Evolutionary conservation across 1,140 invertebrate species (phyloP).

Genomic region (Drosophila orena): DNA sequence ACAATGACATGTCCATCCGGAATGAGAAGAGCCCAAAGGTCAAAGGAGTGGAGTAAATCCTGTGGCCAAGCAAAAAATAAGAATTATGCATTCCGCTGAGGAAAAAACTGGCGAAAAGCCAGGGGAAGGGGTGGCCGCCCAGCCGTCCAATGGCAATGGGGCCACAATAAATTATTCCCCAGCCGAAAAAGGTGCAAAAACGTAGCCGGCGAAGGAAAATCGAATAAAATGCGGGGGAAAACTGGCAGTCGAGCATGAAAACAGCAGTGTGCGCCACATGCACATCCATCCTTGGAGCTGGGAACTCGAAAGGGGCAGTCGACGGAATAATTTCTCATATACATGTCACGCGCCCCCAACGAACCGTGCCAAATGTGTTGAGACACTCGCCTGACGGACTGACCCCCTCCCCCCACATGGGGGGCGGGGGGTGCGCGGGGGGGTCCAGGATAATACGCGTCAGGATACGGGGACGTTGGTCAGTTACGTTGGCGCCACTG

Average conservation of each 20-base stretch:
- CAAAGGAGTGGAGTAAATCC: slow-evolving; percentile 29
- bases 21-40: slow-evolving; percentile 63
- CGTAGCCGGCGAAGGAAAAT: slow-evolving; percentile 47
- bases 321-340: slow-evolving; percentile 84
- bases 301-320: slow-evolving; percentile 68
- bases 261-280: slow-evolving; percentile 68
- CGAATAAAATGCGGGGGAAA: slow-evolving; percentile 51
- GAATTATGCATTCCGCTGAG: slow-evolving; percentile 69
- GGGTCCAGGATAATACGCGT: slow-evolving; percentile 22
- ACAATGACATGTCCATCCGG: slow-evolving; percentile 47
- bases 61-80: slow-evolving; percentile 59
- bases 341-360: slow-evolving; percentile 80
- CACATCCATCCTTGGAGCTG: slow-evolving; percentile 52
- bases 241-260: slow-evolving; percentile 70
- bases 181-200: slow-evolving; percentile 62
- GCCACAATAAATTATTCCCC: slow-evolving; percentile 77
- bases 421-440: background rate
- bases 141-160: slow-evolving; percentile 28
- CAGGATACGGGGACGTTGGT: slow-evolving; percentile 27
- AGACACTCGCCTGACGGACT: slow-evolving; percentile 61
- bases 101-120: slow-evolving; percentile 9
- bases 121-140: slow-evolving; percentile 9
- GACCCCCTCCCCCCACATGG: background rate
- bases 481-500: slow-evolving; percentile 8
- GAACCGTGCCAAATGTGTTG: slow-evolving; percentile 78